Evolutionary conservation across 2,797 vertebrate genomes (phyloP), one percentile per base, ranked within the genome.

Genomic region (Adelosebastes latens): DNA sequence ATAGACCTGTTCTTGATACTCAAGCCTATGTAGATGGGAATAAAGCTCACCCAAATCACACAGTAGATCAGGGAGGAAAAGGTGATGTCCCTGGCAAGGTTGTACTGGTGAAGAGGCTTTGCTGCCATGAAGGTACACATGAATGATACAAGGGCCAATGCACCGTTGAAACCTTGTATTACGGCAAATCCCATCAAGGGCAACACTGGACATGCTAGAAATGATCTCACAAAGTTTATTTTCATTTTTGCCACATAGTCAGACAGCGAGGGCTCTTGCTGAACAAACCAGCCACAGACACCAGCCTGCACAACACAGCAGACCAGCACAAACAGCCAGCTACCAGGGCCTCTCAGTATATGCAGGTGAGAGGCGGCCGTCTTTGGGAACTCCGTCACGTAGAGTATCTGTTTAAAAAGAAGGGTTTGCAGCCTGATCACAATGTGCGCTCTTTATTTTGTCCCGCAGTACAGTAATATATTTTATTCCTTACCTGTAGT

Each of bases 81-180:
- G 6, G 97, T 97, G 87, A 99, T 96, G 72, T 97, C 95, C 2
- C 96, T 95, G 65, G 97, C 96, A 0, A 96, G 62, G 55, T 97
- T 97, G 84, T 97, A 97, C 79, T 92, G 95, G 49, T 92, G 92
- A 0, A 89, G 89, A 0, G 85, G 91, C 31, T 92, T 95, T 24
- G 93, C 90, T 0, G 96, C 97, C 96, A 97, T 97, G 92, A 99
- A 99, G 0, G 97, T 98, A 90, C 96, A 95, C 82, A 98, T 95
- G 87, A 99, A 97, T 6, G 96, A 97, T 8, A 92, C 0, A 0
- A 96, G 88, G 1, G 97, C 96, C 86, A 98, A 58, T 4, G 66
- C 20, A 34, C 34, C 16, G 0, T 97, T 97, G 72, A 91, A 88
- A 58, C 91, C 89, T 0, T 98, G 96, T 83, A 97, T 90, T 8